A percentile compares a stretch with the other conserved stretches of the same genome.
Conservation (phyloP, 2,113 vertebrate species). For the Sinocyclocheilus maitianheensis region DNA sequence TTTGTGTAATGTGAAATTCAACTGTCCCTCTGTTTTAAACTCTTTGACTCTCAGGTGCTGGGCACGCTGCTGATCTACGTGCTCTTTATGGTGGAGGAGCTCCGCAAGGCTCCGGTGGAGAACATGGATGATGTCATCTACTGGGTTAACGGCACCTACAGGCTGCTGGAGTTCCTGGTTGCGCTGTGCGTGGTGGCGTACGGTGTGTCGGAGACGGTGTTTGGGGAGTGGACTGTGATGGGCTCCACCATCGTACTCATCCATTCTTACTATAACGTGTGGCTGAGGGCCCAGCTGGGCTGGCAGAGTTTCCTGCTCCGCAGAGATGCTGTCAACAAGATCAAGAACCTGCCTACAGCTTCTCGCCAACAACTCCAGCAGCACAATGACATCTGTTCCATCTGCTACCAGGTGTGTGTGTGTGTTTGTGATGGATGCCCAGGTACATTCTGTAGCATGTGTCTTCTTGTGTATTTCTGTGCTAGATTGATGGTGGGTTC, state of each 20-base stretch:
- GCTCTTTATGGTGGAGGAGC: conserved; percentile 98
- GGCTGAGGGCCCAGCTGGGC: conserved; percentile 93
- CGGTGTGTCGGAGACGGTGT: conserved; percentile 92
- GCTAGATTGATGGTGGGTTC: conserved; percentile 16
- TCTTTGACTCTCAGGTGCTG: conserved; percentile 81
- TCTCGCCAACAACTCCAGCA: conserved; percentile 87
- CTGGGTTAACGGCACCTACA: conserved; percentile 93
- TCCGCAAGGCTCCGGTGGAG: conserved; percentile 93
- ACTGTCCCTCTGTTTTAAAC: too few relatives aligned
- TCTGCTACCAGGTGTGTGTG: conserved; percentile 91
- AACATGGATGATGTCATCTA: conserved; percentile 99
- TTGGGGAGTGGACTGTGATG: conserved; percentile 98
- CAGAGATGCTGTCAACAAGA: conserved; percentile 95
- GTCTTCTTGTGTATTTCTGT: conserved; percentile 1
- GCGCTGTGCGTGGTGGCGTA: conserved; percentile 95
- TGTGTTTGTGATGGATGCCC: conserved; percentile 15
- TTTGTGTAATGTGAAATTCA: not conserved
- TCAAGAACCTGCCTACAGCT: conserved; percentile 90
- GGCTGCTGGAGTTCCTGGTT: conserved; percentile 93
- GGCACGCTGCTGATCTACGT: conserved; percentile 95
- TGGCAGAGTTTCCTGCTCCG: conserved; percentile 98
- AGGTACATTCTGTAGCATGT: not conserved
- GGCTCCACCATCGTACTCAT: conserved; percentile 98
- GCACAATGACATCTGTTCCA: conserved; percentile 97
- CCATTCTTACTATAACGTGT: conserved; percentile 97